phyloP scores from a whole-genome alignment of 2,888 invertebrate genomes.

The Acheta domesticus region DNA sequence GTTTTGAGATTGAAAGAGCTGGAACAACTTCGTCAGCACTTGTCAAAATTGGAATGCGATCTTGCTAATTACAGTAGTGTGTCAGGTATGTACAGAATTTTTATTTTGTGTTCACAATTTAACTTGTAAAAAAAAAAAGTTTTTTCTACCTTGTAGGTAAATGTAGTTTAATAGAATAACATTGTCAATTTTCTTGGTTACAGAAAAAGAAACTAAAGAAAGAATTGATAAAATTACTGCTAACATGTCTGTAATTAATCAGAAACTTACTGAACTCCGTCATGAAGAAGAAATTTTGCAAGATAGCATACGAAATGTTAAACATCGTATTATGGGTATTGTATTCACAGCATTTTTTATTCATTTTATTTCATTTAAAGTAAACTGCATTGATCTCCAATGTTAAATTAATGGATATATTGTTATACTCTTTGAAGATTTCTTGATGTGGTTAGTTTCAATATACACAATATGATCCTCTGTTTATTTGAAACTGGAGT shows the following conservation, averaged over 20 bases:
- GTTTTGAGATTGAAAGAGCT: background rate
- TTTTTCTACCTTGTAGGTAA: no score
- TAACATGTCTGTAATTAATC: background rate
- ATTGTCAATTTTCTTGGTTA: background rate
- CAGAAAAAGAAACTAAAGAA: background rate
- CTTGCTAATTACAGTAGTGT: background rate
- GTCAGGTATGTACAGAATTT: conserved; percentile 21
- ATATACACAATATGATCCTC: no score
- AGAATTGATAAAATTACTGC: background rate
- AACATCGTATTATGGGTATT: background rate
- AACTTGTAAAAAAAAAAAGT: no score
- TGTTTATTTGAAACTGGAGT: no score
- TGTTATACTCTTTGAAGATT: no score
- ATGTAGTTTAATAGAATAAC: no score
- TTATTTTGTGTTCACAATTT: background rate
- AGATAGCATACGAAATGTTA: background rate
- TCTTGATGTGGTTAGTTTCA: no score
- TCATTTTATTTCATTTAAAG: background rate
- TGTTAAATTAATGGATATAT: no score
- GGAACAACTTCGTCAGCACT: background rate
- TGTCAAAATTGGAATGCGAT: conserved; percentile 25
- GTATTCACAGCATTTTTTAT: background rate
- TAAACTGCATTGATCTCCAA: no score
- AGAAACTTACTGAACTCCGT: background rate
- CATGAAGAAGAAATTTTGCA: conserved; percentile 5